A percentile compares a stretch with the other conserved stretches of the same genome.
These are phyloP conservation scores for Polypterus senegalus DNA, from an alignment of 2,113 vertebrate genomes.

Conservation along the genomic window DNA sequence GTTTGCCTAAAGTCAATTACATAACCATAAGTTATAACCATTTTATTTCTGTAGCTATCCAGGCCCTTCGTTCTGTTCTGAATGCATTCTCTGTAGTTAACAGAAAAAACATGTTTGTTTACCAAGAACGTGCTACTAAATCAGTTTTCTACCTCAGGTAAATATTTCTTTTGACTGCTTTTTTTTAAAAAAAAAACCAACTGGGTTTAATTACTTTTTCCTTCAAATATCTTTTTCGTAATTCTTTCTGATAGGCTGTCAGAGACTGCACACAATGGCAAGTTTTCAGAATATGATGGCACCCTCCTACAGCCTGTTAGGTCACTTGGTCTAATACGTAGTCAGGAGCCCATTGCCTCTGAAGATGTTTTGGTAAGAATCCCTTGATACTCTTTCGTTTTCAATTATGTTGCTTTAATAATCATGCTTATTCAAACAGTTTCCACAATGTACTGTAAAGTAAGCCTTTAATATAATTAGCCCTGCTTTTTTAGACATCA, in stretches of 20 bases:
- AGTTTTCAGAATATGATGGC: conserved; percentile 59
- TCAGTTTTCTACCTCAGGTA: conserved; percentile 86
- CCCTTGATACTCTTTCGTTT: no score
- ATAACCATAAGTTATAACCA: no score
- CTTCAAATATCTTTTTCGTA: not conserved
- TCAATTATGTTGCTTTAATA: no score
- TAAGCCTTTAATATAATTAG: no score
- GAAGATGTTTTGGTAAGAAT: conserved; percentile 64
- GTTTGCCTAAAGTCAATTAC: no score
- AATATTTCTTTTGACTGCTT: not conserved
- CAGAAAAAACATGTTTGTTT: conserved; percentile 98
- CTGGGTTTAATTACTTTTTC: not conserved
- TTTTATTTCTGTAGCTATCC: conserved; percentile 62
- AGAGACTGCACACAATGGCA: conserved; percentile 73
- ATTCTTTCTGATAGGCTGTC: conserved; percentile 54
- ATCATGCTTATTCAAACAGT: no score
- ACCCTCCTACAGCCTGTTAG: conserved; percentile 36
- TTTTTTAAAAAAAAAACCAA: not conserved
- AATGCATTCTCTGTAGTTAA: conserved; percentile 92
- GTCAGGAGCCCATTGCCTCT: conserved; percentile 74
- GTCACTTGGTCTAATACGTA: conserved; percentile 70
- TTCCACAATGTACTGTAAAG: no score
- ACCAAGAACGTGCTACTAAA: conserved; percentile 89
- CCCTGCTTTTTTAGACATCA: no score
- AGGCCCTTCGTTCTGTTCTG: conserved; percentile 85